phyloP scores from a whole-genome alignment of 2,797 vertebrate genomes.

The Eulemur coronatus region DNA sequence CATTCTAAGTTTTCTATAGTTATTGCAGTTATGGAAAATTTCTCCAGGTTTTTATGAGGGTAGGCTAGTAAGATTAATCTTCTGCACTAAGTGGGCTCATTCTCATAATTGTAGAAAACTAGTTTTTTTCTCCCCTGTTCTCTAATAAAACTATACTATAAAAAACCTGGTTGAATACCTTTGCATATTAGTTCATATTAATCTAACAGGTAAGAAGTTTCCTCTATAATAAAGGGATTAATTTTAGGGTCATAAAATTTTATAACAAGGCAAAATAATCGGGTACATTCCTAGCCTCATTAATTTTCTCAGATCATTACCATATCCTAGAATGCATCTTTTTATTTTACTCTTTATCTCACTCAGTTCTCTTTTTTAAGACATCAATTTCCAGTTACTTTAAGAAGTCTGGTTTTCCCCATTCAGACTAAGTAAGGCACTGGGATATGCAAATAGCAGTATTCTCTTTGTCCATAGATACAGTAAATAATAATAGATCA shows the following conservation, averaged over 20 bases:
- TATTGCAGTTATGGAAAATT: background rate
- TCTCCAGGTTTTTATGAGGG: background rate
- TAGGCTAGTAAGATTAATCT: background rate
- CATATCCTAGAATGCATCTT: background rate
- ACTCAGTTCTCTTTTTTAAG: background rate
- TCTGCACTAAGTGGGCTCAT: background rate
- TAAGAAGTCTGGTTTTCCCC: background rate
- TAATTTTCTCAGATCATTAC: background rate
- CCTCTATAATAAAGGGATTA: background rate
- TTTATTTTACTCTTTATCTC: background rate
- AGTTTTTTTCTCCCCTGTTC: background rate
- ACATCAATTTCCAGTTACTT: background rate
- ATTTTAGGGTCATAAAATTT: background rate
- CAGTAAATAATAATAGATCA: background rate
- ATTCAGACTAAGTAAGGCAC: background rate
- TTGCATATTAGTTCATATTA: background rate
- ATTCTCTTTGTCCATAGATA: background rate
- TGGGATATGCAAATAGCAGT: background rate
- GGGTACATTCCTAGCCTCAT: background rate
- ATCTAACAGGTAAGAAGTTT: background rate
- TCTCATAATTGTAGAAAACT: background rate
- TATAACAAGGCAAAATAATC: background rate
- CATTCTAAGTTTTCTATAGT: background rate
- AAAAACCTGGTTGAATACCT: background rate
- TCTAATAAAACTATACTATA: background rate